Evolutionary conservation across 1,140 invertebrate genomes (phyloP).

Genomic region (Eumaeus atala): DNA sequence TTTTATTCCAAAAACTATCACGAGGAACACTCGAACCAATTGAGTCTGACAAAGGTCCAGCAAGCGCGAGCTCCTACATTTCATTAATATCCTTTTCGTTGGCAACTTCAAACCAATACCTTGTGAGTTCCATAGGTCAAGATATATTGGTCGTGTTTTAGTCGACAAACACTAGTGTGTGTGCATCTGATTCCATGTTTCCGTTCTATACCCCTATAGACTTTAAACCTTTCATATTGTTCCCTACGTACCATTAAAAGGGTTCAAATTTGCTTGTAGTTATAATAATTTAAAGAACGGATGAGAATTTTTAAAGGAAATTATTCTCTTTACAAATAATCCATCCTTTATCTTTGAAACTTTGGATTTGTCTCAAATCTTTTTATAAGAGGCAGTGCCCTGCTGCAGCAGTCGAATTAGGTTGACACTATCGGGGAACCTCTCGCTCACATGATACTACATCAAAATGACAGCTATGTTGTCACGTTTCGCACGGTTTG

Average conservation of each 20-base stretch:
- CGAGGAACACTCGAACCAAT: slow-evolving; percentile 57
- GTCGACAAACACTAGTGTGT: slow-evolving; percentile 46
- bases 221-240: slow-evolving; percentile 27
- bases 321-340: slow-evolving; percentile 19
- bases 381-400: too few relatives aligned
- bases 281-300: slow-evolving; percentile 22
- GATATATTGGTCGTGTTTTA: slow-evolving; percentile 43
- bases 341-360: too few relatives aligned
- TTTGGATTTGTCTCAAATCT: too few relatives aligned
- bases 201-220: slow-evolving; percentile 56
- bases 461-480: too few relatives aligned
- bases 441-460: too few relatives aligned
- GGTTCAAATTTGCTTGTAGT: slow-evolving; percentile 17
- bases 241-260: slow-evolving; percentile 26
- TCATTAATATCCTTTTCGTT: slow-evolving; percentile 26
- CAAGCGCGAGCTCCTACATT: slow-evolving; percentile 38
- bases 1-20: too few relatives aligned
- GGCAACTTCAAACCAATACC: slow-evolving; percentile 29
- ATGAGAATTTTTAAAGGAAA: slow-evolving; percentile 41
- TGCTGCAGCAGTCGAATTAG: too few relatives aligned
- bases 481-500: too few relatives aligned
- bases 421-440: too few relatives aligned
- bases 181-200: slow-evolving; percentile 65
- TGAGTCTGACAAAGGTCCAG: slow-evolving; percentile 46
- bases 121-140: slow-evolving; percentile 32